Evolutionary conservation across 2,113 vertebrate species (phyloP), one percentile per base, ranked within the genome.

Genomic region (Ailuropoda melanoleuca): DNA sequence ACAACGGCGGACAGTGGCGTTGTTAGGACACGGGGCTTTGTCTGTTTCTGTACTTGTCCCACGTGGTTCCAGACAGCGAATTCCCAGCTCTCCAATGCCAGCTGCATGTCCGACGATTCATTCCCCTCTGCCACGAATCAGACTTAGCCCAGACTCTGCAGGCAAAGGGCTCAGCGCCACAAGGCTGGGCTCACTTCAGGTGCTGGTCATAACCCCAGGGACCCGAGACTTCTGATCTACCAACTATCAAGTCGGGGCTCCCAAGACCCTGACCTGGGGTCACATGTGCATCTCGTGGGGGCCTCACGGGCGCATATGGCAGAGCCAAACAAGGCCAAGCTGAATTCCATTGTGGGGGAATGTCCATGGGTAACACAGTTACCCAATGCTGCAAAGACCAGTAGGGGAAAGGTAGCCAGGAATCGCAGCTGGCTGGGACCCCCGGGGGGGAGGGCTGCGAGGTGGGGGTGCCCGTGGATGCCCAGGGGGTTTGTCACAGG

Each of bases 351-450:
- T 0, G 13, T 39, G 29, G 2, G 83, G 34, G 39, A 39, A 6
- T 0, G 0, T 17, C 15, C 2, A 1, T 4, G 1, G 68, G 23
- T 29, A 21, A n/a, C n/a, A n/a, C n/a, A 5, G 43, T 43, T 43
- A 43, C 43, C 43, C 0, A 8, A 34, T 0, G 6, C 6, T 3
- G 17, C 2, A 7, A 3, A 68, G 80, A 53, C 19, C 72, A 39
- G 24, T 1, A 12, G 15, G 31, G 50, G 17, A 58, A 12, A 1
- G 13, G 12, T 3, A 24, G 15, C 21, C 17, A 2, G 9, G 11
- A 29, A 72, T 19, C 10, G 4, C 6, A 74, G 60, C 2, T 24
- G 34, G 0, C 6, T 34, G 46, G 14, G 31, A 50, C 17, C 12
- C n/a, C 1, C 1, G 21, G 12, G 4, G 18, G 24, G 15, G 26